These are phyloP conservation scores for Zeus faber DNA, from an alignment of 2,113 vertebrate species.

Conservation along the genomic window DNA sequence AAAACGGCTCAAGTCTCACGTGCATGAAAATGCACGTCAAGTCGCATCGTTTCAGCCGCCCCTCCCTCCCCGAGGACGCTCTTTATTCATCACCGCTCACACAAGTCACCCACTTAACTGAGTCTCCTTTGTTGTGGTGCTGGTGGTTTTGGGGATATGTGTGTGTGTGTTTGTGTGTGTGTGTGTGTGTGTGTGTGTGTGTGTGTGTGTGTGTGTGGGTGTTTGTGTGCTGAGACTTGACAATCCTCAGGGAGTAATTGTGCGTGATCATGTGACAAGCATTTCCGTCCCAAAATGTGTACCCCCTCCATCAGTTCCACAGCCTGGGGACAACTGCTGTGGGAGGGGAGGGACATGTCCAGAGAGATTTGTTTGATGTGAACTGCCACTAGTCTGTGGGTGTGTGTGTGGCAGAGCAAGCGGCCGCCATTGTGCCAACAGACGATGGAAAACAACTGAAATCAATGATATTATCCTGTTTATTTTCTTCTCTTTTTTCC, in stretches of 20 bases:
- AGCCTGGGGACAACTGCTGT: slow-evolving; percentile 6
- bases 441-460: too few relatives aligned
- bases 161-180: slow-evolving; percentile 7
- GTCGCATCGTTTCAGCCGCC: too few relatives aligned
- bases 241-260: slow-evolving; percentile 42
- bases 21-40: too few relatives aligned
- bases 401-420: slow-evolving; percentile 5
- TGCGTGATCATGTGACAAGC: slow-evolving; percentile 40
- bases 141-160: too few relatives aligned
- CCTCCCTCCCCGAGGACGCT: too few relatives aligned
- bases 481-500: too few relatives aligned
- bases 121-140: too few relatives aligned
- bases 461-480: too few relatives aligned
- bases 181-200: neutral
- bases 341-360: slow-evolving; percentile 36
- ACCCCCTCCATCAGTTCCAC: slow-evolving; percentile 22
- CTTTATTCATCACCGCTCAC: too few relatives aligned
- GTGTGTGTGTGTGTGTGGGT: neutral
- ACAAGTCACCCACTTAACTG: too few relatives aligned
- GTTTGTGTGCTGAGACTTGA: slow-evolving; percentile 39
- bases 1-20: neutral
- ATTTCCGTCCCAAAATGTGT: slow-evolving; percentile 38
- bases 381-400: slow-evolving; percentile 15
- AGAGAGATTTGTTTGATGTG: slow-evolving; percentile 59
- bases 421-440: too few relatives aligned